Percentiles rank a stretch among this genome's conserved stretches.
These are phyloP conservation scores for Cerceris rybyensis DNA, from an alignment of 2,888 invertebrate genomes.

Conservation along the genomic window DNA sequence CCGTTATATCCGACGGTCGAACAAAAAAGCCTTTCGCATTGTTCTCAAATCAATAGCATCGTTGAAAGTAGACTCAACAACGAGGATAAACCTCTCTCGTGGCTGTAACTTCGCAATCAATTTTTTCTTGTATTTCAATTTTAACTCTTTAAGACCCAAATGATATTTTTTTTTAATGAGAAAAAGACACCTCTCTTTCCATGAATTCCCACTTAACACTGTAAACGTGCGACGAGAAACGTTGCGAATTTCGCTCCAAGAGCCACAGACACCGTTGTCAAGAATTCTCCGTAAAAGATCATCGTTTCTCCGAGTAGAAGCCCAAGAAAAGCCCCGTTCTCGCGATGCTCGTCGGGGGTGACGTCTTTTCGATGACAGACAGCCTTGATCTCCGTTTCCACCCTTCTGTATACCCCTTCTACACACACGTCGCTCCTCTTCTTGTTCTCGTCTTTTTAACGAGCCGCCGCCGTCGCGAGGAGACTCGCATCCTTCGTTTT, in stretches of 20 bases:
- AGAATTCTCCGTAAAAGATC: constrained; percentile 20
- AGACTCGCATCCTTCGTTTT: not conserved
- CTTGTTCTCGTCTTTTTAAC: constrained; percentile 9
- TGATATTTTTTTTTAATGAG: no score
- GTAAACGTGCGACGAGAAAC: not conserved
- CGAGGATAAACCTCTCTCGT: no score
- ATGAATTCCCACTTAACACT: no score
- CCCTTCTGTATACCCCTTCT: not conserved
- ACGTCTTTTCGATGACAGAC: constrained; percentile 57
- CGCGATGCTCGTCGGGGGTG: constrained; percentile 15
- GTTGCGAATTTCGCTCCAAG: not conserved
- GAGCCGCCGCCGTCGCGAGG: not conserved
- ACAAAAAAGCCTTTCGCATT: no score
- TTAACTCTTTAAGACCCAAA: no score
- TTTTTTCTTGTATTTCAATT: no score
- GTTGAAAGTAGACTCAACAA: no score
- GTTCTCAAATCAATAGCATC: no score
- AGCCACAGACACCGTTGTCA: constrained; percentile 13
- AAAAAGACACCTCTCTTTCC: no score
- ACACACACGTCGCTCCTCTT: constrained; percentile 7
- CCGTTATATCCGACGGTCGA: no score
- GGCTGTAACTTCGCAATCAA: no score
- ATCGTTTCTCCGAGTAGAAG: constrained; percentile 5
- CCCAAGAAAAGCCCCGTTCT: constrained; percentile 44
- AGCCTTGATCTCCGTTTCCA: constrained; percentile 33